Evolutionary conservation across 1,140 invertebrate genomes (phyloP).

Genomic region (Lasioglossum baleicum): DNA sequence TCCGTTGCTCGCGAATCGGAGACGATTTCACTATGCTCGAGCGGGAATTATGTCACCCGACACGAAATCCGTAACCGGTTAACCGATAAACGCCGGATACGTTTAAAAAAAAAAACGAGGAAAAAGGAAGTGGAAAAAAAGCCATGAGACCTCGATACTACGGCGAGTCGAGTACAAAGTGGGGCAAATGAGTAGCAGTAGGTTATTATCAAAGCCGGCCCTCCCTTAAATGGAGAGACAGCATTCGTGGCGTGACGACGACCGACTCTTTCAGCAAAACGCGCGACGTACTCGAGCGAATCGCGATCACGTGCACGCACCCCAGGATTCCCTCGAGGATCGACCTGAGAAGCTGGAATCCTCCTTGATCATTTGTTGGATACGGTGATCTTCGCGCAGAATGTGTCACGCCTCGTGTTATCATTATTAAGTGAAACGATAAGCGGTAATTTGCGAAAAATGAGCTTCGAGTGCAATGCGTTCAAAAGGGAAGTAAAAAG

Average conservation of each 20-base stretch:
- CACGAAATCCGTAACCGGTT: conserved; percentile 56
- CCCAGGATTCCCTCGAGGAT: background rate
- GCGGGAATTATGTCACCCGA: conserved; percentile 45
- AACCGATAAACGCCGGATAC: conserved; percentile 49
- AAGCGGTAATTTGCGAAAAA: too few relatives aligned
- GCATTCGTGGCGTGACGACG: conserved; percentile 58
- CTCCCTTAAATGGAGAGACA: conserved; percentile 66
- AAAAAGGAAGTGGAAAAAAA: conserved; percentile 44
- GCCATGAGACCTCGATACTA: conserved; percentile 49
- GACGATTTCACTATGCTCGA: conserved; percentile 17
- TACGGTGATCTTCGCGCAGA: too few relatives aligned
- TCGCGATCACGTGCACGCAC: conserved; percentile 10
- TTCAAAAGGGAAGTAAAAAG: too few relatives aligned
- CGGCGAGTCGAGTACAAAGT: conserved; percentile 40
- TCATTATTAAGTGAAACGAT: too few relatives aligned
- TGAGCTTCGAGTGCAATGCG: too few relatives aligned
- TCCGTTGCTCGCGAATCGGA: background rate
- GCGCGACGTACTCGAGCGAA: conserved; percentile 25
- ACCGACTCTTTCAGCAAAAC: background rate
- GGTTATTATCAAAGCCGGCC: conserved; percentile 64
- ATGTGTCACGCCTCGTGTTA: too few relatives aligned
- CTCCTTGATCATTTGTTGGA: too few relatives aligned
- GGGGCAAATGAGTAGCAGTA: conserved; percentile 60
- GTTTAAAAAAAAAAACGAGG: background rate
- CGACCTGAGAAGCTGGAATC: background rate